Evolutionary conservation across 2,888 invertebrate genomes (phyloP), one percentile per base, ranked within the genome.

Genomic region (Amblyjoppa fuscipennis): DNA sequence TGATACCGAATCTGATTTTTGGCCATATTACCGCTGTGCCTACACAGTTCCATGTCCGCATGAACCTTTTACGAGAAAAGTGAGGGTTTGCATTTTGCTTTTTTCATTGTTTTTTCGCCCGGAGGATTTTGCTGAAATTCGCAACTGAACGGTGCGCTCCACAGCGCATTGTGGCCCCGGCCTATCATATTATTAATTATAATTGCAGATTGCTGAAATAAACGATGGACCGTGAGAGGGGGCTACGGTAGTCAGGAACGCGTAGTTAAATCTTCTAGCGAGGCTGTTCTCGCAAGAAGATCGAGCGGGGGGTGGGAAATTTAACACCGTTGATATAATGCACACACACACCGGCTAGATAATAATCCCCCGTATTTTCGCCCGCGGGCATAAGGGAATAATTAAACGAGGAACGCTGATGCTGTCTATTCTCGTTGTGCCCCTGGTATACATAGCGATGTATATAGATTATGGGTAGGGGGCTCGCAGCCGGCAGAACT

Each of bases 241-340:
- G 20, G 66, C 34, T 73, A 59, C 73, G 25, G 31, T 49, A 31
- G 9, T 68, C 9, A 53, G 20, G 41, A 78, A 64, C 31, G 53
- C 51, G 81, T n/a, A 69, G 77, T 74, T 81, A 74, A 84, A 73
- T 74, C 69, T 84, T 81, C 73, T 70, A 31, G 11, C 61, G 76
- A 78, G 68, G 68, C 59, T 28, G 34, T 64, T 61, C 71, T 56
- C 49, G 34, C 16, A 25, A 53, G 77, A 13, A 49, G 16, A 45
- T n/a, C 11, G 34, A 41, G 34, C 66, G 25, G 16, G 34, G 70
- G 49, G 38, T 28, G 41, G 41, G 56, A 70, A 81, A 81, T 73
- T 79, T 79, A 79, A 73, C 64, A 41, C 79, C 25, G 51, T 49
- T 66, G 59, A 82, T 74, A 51, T 78, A 85, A 76, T 49, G 66